Percentiles rank a stretch among this genome's conserved stretches.
These are phyloP conservation scores for Odontomachus brunneus DNA, from an alignment of 1,140 invertebrate genomes.

Conservation along the genomic window DNA sequence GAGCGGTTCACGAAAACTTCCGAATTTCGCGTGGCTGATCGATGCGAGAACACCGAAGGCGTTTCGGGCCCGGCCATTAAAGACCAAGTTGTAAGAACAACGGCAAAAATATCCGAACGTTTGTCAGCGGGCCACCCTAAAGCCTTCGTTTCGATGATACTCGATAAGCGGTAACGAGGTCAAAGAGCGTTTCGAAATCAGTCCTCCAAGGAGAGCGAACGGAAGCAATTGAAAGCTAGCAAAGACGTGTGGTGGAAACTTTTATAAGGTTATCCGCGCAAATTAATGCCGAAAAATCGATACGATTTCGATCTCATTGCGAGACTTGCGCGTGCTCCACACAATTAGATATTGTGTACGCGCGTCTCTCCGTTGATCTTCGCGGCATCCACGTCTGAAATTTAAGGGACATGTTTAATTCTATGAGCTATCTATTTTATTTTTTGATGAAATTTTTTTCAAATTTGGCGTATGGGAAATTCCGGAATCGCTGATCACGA, in stretches of 20 bases:
- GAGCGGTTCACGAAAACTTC: not conserved
- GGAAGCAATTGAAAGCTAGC: not conserved
- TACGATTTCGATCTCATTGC: conserved; percentile 34
- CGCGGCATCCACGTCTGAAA: not conserved
- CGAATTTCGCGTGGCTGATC: not conserved
- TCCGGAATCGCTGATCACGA: too few relatives aligned
- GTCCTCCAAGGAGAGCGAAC: not conserved
- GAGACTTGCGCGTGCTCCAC: conserved; percentile 7
- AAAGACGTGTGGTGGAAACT: not conserved
- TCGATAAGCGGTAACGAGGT: conserved; percentile 26
- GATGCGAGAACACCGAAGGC: not conserved
- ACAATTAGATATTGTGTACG: conserved; percentile 21
- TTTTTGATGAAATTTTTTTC: too few relatives aligned
- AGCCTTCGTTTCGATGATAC: not conserved
- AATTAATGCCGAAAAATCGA: conserved; percentile 33
- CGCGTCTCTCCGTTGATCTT: conserved; percentile 30
- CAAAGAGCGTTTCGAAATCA: conserved; percentile 3
- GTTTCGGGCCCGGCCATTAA: not conserved
- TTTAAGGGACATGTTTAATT: too few relatives aligned
- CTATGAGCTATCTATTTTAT: too few relatives aligned
- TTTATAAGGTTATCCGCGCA: not conserved
- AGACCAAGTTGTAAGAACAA: not conserved
- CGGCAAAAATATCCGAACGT: not conserved
- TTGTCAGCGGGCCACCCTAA: not conserved
- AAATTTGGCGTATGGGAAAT: too few relatives aligned